A percentile compares a stretch with the other conserved stretches of the same genome.
Evolutionary conservation across 2,797 vertebrate genomes (phyloP).

Genomic region (Cottoperca gobio): DNA sequence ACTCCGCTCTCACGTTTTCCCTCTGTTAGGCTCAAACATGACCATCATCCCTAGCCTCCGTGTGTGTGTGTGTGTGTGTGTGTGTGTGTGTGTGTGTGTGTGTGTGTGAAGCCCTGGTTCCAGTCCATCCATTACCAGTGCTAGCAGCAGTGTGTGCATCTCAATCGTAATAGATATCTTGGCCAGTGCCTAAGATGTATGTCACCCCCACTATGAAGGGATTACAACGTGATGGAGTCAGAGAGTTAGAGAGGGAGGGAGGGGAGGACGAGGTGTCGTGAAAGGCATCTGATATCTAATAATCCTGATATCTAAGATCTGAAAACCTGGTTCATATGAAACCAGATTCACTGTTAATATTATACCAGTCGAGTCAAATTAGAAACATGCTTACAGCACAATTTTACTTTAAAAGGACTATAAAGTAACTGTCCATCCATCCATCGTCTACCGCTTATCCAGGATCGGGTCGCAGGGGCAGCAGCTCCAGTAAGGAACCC

Average conservation of each 20-base stretch:
- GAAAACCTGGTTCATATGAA: background rate
- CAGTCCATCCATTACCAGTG: slow-evolving; percentile 82
- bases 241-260: background rate
- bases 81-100: slow-evolving; percentile 44
- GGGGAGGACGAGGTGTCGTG: background rate
- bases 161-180: slow-evolving; percentile 84
- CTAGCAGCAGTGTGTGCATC: slow-evolving; percentile 75
- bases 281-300: too few species aligned
- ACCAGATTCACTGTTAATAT: background rate
- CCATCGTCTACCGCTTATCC: too few species aligned
- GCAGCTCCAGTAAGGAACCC: too few species aligned
- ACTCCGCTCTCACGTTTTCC: slow-evolving; percentile 26
- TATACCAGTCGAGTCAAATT: background rate
- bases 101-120: slow-evolving; percentile 51
- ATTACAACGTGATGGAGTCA: slow-evolving; percentile 38
- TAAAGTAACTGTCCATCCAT: too few species aligned
- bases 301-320: background rate
- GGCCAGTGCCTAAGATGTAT: slow-evolving; percentile 77
- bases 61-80: slow-evolving; percentile 44
- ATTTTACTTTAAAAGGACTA: background rate
- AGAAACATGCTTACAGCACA: background rate
- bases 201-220: slow-evolving; percentile 76
- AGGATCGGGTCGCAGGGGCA: too few species aligned
- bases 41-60: slow-evolving; percentile 58
- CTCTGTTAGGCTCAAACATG: slow-evolving; percentile 69